Conservation (phyloP, 2,113 vertebrate species). For the Albula glossodonta region DNA sequence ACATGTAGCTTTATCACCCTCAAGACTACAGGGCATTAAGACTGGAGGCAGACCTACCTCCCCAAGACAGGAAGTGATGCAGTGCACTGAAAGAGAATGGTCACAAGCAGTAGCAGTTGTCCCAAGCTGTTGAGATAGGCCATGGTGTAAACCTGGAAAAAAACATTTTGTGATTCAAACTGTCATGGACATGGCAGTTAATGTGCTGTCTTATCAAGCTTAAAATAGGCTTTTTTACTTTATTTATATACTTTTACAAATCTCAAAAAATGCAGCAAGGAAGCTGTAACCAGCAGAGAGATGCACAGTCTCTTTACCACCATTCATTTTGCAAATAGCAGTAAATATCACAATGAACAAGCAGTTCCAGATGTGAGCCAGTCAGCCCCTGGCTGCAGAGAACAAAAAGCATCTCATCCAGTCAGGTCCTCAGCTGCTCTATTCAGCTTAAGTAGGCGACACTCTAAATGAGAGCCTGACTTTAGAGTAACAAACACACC, state of each 20-base stretch:
- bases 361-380: neutral
- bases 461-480: conserved; percentile 1
- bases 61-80: conserved; percentile 53
- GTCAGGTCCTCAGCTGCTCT: neutral
- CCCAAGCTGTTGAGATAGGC: conserved; percentile 44
- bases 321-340: neutral
- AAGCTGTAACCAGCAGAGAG: neutral
- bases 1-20: neutral
- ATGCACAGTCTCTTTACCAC: neutral
- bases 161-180: neutral
- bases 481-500: neutral
- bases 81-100: conserved; percentile 53
- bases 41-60: conserved; percentile 47
- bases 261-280: neutral
- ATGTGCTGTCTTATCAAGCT: too few relatives aligned
- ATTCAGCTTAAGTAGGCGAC: neutral
- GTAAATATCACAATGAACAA: neutral
- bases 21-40: neutral
- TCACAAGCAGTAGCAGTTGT: conserved; percentile 54
- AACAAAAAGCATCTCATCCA: neutral
- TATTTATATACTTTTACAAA: neutral
- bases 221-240: too few relatives aligned
- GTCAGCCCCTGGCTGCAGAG: neutral
- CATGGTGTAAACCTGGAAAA: conserved; percentile 56
- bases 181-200: too few relatives aligned